These are phyloP conservation scores for Mythimna ferrago DNA, from an alignment of 2,888 invertebrate species.

Conservation along the genomic window DNA sequence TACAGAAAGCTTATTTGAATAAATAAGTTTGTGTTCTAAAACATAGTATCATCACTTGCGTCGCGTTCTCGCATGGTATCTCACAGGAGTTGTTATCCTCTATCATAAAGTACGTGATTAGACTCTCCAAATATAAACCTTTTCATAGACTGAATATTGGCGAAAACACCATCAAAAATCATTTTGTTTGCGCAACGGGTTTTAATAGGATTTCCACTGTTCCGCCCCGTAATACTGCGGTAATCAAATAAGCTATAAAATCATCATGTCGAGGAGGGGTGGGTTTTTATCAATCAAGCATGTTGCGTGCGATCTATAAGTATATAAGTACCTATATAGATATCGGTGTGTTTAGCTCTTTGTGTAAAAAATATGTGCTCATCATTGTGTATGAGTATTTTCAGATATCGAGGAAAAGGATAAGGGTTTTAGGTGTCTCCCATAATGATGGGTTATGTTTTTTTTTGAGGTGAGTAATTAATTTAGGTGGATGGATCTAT, in stretches of 20 bases:
- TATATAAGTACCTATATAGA: not conserved
- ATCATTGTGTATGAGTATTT: not conserved
- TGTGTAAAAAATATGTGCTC: conserved; percentile 7
- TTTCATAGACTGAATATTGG: conserved; percentile 28
- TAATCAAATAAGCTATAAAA: conserved; percentile 57
- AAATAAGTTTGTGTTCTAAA: not conserved
- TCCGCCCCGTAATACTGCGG: conserved; percentile 30
- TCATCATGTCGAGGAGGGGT: conserved; percentile 41
- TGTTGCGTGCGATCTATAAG: conserved; percentile 1
- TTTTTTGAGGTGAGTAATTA: too few species aligned
- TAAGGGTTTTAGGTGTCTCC: not conserved
- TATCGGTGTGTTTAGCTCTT: not conserved
- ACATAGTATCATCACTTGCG: not conserved
- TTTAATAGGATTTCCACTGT: conserved; percentile 54
- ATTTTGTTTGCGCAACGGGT: conserved; percentile 46
- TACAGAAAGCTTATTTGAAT: too few species aligned
- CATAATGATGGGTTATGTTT: not conserved
- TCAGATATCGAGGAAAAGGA: not conserved
- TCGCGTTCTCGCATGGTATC: not conserved
- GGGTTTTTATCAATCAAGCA: conserved; percentile 47
- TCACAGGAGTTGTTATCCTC: conserved; percentile 30
- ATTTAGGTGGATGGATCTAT: too few species aligned
- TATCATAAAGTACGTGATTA: conserved; percentile 29
- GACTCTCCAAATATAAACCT: conserved; percentile 12
- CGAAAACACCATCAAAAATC: conserved; percentile 29